Evolutionary conservation across 2,797 vertebrate genomes (phyloP).

Genomic region (Adrianichthys oophorus): DNA sequence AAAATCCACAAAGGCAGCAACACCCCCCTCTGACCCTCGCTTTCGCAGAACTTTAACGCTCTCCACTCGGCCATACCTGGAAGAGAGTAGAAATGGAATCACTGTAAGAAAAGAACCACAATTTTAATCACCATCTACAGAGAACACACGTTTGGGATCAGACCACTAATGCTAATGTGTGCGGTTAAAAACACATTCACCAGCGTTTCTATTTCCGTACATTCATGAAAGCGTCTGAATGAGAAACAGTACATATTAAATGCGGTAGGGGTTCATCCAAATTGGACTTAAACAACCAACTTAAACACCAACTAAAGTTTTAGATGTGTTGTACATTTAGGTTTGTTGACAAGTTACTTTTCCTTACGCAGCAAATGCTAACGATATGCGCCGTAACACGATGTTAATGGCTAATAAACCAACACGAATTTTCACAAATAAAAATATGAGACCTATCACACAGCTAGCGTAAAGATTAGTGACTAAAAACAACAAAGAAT

Average conservation of each 20-base stretch:
- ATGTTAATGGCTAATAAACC: neutral
- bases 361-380: neutral
- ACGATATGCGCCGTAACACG: constrained; percentile 2
- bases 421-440: too few relatives aligned
- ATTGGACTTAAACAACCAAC: too few relatives aligned
- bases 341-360: constrained; percentile 11
- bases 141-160: too few relatives aligned
- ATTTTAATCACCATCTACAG: too few relatives aligned
- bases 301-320: too few relatives aligned
- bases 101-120: too few relatives aligned
- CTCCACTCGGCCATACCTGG: constrained; percentile 98
- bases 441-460: too few relatives aligned
- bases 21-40: constrained; percentile 96
- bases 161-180: too few relatives aligned
- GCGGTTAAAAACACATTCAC: too few relatives aligned
- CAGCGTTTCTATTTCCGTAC: too few relatives aligned
- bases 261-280: neutral
- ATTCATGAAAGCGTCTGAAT: neutral
- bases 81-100: constrained; percentile 39
- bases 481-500: neutral
- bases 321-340: neutral
- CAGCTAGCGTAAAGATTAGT: neutral
- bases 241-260: neutral
- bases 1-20: constrained; percentile 99
- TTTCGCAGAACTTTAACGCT: constrained; percentile 99